Conservation (phyloP, 1,140 invertebrate species). For the Hermetia illucens region DNA sequence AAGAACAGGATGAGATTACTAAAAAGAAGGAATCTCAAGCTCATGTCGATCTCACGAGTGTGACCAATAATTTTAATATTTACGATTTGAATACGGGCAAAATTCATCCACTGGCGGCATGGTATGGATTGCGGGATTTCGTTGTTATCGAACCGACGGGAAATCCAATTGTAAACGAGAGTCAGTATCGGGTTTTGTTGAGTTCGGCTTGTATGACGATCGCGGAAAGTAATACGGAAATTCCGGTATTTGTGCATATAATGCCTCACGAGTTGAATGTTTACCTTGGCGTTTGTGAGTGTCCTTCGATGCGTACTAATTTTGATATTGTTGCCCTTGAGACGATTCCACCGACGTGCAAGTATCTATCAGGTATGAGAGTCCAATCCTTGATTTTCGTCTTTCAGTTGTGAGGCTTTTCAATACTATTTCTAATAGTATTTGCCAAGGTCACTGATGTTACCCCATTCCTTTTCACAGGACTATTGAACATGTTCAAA, state of each 20-base stretch:
- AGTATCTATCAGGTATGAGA: conserved; percentile 70
- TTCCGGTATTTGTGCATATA: conserved; percentile 80
- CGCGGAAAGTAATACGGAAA: conserved; percentile 63
- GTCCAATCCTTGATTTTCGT: no score
- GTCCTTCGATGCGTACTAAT: conserved; percentile 54
- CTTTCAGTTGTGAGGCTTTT: no score
- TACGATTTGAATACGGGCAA: conserved; percentile 37
- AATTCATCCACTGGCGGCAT: conserved; percentile 42
- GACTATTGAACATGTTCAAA: conserved; percentile 63
- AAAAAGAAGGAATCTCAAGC: conserved; percentile 28
- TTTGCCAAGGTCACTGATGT: no score
- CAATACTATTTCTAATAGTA: no score
- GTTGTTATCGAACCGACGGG: conserved; percentile 53
- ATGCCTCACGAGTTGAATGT: conserved; percentile 65
- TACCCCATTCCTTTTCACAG: no score
- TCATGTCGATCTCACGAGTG: conserved; percentile 43
- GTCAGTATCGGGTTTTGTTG: conserved; percentile 66
- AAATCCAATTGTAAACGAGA: conserved; percentile 53
- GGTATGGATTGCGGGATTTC: conserved; percentile 76
- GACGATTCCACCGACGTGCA: conserved; percentile 63
- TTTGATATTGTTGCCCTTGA: conserved; percentile 84
- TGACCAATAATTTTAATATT: conserved; percentile 51
- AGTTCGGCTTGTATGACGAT: conserved; percentile 73
- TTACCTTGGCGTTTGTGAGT: conserved; percentile 65
- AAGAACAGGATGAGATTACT: conserved; percentile 17